A percentile compares a stretch with the other conserved stretches of the same genome.
phyloP scores from a whole-genome alignment of 2,888 invertebrate genomes.

The Tetragnatha montana region DNA sequence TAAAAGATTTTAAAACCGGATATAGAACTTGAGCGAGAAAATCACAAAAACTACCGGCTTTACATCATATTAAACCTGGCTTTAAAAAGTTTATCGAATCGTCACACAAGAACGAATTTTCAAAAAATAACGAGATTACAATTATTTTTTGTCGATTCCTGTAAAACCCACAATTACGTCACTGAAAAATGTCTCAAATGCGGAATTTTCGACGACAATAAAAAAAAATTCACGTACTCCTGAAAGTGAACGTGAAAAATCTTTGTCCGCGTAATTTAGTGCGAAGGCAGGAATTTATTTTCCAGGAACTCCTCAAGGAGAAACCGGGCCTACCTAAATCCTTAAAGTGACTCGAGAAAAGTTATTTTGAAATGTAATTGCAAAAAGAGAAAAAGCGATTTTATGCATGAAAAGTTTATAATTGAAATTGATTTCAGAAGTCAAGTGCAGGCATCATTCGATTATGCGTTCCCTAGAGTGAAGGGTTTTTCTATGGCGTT shows the following conservation, averaged over 20 bases:
- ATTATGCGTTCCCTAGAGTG: slow-evolving; percentile 24
- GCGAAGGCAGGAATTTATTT: slow-evolving; percentile 27
- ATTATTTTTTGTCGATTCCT: background rate
- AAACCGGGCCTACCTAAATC: slow-evolving; percentile 17
- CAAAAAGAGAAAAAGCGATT: slow-evolving; percentile 46
- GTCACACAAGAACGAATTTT: slow-evolving; percentile 9
- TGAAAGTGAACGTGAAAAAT: slow-evolving; percentile 30
- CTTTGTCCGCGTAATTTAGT: slow-evolving; percentile 14
- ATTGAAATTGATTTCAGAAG: slow-evolving; percentile 62
- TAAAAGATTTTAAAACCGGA: background rate
- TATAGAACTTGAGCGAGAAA: background rate
- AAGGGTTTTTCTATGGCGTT: background rate
- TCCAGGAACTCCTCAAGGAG: background rate
- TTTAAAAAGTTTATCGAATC: slow-evolving; percentile 7
- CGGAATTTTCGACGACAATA: background rate
- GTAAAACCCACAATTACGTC: background rate
- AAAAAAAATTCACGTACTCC: background rate
- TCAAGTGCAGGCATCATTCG: slow-evolving; percentile 41
- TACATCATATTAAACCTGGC: background rate
- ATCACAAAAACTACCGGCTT: background rate
- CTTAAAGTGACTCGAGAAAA: slow-evolving; percentile 27
- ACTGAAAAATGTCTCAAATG: background rate
- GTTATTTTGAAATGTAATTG: slow-evolving; percentile 55
- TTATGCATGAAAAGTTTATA: slow-evolving; percentile 63
- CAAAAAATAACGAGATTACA: background rate